Base-by-base conservation (phyloP, 2,797 vertebrate genomes). In the Tadarida brasiliensis region DNA sequence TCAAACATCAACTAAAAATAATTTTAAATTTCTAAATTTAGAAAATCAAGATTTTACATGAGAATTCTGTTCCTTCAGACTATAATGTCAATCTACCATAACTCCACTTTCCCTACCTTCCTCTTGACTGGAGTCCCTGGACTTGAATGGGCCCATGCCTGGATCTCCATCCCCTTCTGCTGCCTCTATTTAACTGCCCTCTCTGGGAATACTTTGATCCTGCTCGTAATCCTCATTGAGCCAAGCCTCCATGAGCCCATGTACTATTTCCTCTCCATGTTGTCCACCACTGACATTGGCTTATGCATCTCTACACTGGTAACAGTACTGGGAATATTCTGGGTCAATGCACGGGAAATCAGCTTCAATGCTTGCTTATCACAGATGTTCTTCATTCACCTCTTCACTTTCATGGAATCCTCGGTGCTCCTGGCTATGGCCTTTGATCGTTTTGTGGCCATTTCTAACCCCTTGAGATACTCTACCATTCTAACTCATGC, bases 361-460 rank as follows among this genome's bases (percentile, higher is more conserved):
- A 77, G 97, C 0, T 98, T 98, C 96, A 97, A 97, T 0, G 84
- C 96, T 11, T 99, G 99, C 82, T 92, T 99, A 4, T 81, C 97
- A 16, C 99, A 99, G 83, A 99, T 99, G 33, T 99, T 99, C 94
- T 99, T 99, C n/a, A 19, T 98, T 93, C 98, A 99, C 68, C 2
- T 98, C 4, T 99, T 99, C 17, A 96, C 94, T 4, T 35, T 94
- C 61, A 94, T 97, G 84, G 95, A 97, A 68, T 97, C 96, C 3
- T 96, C 95, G 2, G 94, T 97, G 54, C 96, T 98, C 24, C n/a
- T 97, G 80, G 94, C 97, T 57, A 98, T 96, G 96, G 94, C 96
- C 11, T 97, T 96, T 87, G 96, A 96, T 61, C 76, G 39, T 24
- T 95, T 95, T 83, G 87, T 97, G 84, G 96, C 97, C 87, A 97